Base-by-base conservation (phyloP, 2,888 invertebrate species). In the Stenotaenia linearis region DNA sequence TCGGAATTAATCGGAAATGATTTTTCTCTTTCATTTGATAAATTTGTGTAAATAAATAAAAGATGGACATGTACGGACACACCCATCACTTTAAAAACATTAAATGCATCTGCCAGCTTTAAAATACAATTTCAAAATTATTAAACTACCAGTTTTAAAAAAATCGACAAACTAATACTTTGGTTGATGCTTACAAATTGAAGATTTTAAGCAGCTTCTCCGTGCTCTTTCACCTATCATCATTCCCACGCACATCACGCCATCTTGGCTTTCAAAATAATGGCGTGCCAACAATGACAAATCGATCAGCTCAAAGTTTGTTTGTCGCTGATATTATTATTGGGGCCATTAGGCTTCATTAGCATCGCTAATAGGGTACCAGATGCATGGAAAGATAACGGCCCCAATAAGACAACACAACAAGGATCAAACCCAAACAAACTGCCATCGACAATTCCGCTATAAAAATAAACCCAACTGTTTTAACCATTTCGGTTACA, bases 281-380 rank as follows among this genome's bases (percentile, higher is more conserved):
- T 69, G 69, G 69, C 69, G 69, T 69, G 69, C 69, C 69, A 69
- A 69, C 69, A 69, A 28, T 69, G 69, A 69, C 69, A 69, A 69
- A 69, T 69, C 69, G 69, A 69, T 69, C 69, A 69, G 69, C 69
- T 69, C 69, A 69, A 69, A 69, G 69, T 69, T 69, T 69, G 69
- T 69, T 69, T 69, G 69, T 69, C 69, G 69, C 69, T 69, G 69
- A 69, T 69, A 69, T 69, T 69, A 69, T 69, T 69, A 69, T 69
- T 69, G 69, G 69, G 69, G 25, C 69, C 28, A 69, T 69, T 69
- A 69, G 69, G 69, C 69, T 69, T 69, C 69, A 69, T 69, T 69
- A 28, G 69, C 69, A 69, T 69, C 69, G 69, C 69, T 69, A 69
- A 69, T 28, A 69, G 69, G 69, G 69, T 25, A 69, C 69, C 69